Conservation (phyloP, 2,797 vertebrate species). For the Eulemur albifrons region DNA sequence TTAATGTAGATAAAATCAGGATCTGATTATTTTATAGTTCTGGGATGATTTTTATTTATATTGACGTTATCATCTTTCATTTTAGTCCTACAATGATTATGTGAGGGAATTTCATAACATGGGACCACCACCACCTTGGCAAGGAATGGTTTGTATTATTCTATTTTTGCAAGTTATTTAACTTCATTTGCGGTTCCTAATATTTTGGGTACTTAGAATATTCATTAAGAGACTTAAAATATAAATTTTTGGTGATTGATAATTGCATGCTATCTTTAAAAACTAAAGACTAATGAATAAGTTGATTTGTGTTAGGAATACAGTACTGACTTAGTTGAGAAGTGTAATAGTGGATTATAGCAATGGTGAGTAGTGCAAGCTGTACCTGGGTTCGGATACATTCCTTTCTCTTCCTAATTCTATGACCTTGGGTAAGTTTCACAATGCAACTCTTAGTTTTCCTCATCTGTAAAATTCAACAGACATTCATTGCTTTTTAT, state of each 20-base stretch:
- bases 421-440: neutral
- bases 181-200: neutral
- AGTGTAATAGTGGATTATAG: neutral
- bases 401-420: neutral
- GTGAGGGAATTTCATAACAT: conserved; percentile 98
- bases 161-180: conserved; percentile 49
- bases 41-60: conserved; percentile 38
- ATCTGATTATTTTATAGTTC: conserved; percentile 48
- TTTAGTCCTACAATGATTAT: conserved; percentile 98
- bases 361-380: neutral
- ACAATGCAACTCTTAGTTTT: neutral
- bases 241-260: neutral
- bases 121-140: conserved; percentile 96
- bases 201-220: neutral
- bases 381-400: neutral
- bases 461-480: neutral
- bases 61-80: conserved; percentile 80
- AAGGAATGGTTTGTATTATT: conserved; percentile 94
- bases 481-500: neutral
- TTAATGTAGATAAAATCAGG: conserved; percentile 47
- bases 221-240: neutral
- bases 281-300: neutral
- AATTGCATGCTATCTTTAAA: neutral
- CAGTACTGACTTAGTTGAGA: neutral
- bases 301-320: neutral